A percentile compares a stretch with the other conserved stretches of the same genome.
Conservation (phyloP, 2,113 vertebrate genomes). For the Ancistrus triradiatus region DNA sequence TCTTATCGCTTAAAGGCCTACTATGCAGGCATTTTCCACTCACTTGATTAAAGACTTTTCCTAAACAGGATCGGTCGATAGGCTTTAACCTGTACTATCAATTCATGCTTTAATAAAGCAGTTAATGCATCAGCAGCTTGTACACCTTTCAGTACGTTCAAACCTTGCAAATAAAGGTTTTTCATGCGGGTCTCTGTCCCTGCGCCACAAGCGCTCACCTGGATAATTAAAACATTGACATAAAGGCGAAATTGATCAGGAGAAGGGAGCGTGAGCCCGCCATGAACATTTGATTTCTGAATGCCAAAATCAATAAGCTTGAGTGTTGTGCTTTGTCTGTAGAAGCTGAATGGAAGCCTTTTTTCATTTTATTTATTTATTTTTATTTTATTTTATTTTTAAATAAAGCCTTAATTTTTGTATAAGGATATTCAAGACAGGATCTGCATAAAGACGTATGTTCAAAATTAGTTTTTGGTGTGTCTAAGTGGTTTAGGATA, state of each 20-base stretch:
- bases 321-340: no score
- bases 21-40: not conserved
- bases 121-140: not conserved
- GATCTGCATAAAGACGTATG: no score
- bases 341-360: no score
- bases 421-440: no score
- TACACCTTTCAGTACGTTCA: not conserved
- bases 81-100: conserved; percentile 5
- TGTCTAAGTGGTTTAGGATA: no score
- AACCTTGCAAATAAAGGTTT: conserved; percentile 39
- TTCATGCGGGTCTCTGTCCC: conserved; percentile 39
- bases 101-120: conserved; percentile 10
- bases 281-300: conserved; percentile 27
- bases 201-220: conserved; percentile 56
- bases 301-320: not conserved
- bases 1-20: no score
- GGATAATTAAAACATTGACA: conserved; percentile 62
- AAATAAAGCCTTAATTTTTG: no score
- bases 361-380: no score
- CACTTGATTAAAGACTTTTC: conserved; percentile 4
- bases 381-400: no score
- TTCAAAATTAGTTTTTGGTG: no score
- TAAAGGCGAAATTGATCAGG: conserved; percentile 26
- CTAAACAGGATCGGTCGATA: conserved; percentile 1
- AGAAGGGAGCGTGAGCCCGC: not conserved